These are phyloP conservation scores for Danio choprae DNA, from an alignment of 2,797 vertebrate genomes.

Conservation along the genomic window DNA sequence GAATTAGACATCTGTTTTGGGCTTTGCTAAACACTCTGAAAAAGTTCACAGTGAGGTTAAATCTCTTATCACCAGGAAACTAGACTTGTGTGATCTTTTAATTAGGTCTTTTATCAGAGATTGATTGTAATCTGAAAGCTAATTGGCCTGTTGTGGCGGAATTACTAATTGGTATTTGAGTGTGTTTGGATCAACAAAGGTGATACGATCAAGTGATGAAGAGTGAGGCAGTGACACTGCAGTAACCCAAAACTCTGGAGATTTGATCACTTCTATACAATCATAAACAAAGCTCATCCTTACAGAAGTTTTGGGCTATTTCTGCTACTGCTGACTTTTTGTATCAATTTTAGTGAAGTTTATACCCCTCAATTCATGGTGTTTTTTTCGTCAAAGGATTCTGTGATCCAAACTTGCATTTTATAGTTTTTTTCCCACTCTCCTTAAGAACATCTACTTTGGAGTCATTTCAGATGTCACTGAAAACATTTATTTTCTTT, in stretches of 20 bases:
- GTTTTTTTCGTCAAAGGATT: too few species aligned
- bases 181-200: slow-evolving; percentile 5
- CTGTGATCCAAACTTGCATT: too few species aligned
- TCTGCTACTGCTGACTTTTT: too few species aligned
- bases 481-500: too few species aligned
- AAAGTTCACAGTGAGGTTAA: slow-evolving; percentile 62
- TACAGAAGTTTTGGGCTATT: too few species aligned
- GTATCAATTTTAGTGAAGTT: too few species aligned
- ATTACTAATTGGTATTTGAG: slow-evolving; percentile 14
- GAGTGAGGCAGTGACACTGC: not conserved
- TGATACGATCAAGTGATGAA: slow-evolving; percentile 51
- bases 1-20: not conserved
- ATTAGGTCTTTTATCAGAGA: slow-evolving; percentile 39
- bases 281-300: too few species aligned
- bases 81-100: slow-evolving; percentile 52
- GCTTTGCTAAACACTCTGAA: not conserved
- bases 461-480: too few species aligned
- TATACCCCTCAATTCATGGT: too few species aligned
- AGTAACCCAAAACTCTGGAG: not conserved
- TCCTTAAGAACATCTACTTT: too few species aligned
- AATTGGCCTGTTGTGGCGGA: slow-evolving; percentile 59
- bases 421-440: too few species aligned
- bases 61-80: slow-evolving; percentile 67
- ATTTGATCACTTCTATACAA: not conserved
- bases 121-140: slow-evolving; percentile 68